phyloP scores from a whole-genome alignment of 2,113 vertebrate species.

The Hippolais icterina region DNA sequence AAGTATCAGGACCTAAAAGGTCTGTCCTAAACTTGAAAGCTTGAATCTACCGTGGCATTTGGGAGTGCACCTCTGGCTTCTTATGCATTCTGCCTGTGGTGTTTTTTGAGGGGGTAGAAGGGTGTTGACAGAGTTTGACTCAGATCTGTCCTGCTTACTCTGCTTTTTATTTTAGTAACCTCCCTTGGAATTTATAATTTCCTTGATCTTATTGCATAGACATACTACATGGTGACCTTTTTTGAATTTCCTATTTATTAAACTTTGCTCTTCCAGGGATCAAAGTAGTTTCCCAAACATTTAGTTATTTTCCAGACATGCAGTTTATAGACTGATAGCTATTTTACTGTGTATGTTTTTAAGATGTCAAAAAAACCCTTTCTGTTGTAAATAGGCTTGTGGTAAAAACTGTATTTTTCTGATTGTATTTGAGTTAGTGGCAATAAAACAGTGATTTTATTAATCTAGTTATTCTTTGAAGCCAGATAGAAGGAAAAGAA shows the following conservation, averaged over 20 bases:
- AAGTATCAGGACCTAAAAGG: neutral
- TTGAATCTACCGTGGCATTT: neutral
- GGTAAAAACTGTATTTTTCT: neutral
- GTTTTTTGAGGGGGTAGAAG: accelerated
- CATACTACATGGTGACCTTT: neutral
- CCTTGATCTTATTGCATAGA: neutral
- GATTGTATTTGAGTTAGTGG: neutral
- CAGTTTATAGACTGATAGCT: neutral
- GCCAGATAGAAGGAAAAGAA: neutral
- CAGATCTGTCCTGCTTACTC: neutral
- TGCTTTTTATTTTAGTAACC: neutral
- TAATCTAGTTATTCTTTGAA: neutral
- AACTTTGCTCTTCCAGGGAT: neutral
- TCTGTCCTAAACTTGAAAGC: neutral
- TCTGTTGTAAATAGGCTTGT: neutral
- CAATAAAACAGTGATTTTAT: neutral
- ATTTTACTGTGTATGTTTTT: neutral
- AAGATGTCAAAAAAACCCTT: neutral
- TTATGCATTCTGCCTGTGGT: neutral
- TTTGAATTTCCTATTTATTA: neutral
- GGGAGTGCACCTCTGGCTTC: neutral
- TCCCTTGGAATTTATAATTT: neutral
- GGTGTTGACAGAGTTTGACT: neutral
- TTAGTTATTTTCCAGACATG: neutral
- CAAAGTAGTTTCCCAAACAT: neutral